Base-by-base conservation (phyloP, 2,888 invertebrate genomes). In the Schizotus pectinicornis region DNA sequence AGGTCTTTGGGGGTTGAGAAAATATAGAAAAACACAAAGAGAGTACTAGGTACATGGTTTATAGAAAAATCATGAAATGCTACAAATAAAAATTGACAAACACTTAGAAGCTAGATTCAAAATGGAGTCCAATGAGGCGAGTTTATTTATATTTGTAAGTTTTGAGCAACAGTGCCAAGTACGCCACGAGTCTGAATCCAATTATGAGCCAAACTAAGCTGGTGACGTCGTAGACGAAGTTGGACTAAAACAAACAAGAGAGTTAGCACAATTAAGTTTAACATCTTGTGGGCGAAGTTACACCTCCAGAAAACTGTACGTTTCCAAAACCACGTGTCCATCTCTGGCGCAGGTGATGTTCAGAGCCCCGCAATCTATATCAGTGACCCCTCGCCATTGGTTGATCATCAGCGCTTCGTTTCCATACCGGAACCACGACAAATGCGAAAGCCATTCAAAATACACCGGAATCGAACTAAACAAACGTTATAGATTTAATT, bases 341-440 rank as follows among this genome's bases (percentile, higher is more conserved):
- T 87, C 88, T 34, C 85, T 86, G 0, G 91, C 91, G 70, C 94
- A 94, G 1, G 91, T 90, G 47, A 87, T 84, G 80, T 90, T 91
- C 64, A 85, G 85, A 30, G 86, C 80, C 1, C 88, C 88, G 74
- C 94, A 94, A 1, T 85, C 85, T 67, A 95, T 94, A 68, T 84
- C 81, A 3, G 88, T 87, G 7, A 95, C 85, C 39, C 90, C 88
- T 0, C 86, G 77, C 95, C 95, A 95, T 74, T 96, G 95, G 81
- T 95, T 95, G 53, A 95, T 86, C 49, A 92, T 81, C 11, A 95
- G 80, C 0, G 94, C 93, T 77, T 95, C 95, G 78, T 94, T 94
- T 30, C 93, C 93, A 78, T 94, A 95, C 53, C 91, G 88, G 80
- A 95, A 95, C 95, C 95, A 95, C 0, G 95, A 95, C 8, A 95